Evolutionary conservation across 1,140 invertebrate species (phyloP).

Genomic region (Meloidogyne chitwoodi): DNA sequence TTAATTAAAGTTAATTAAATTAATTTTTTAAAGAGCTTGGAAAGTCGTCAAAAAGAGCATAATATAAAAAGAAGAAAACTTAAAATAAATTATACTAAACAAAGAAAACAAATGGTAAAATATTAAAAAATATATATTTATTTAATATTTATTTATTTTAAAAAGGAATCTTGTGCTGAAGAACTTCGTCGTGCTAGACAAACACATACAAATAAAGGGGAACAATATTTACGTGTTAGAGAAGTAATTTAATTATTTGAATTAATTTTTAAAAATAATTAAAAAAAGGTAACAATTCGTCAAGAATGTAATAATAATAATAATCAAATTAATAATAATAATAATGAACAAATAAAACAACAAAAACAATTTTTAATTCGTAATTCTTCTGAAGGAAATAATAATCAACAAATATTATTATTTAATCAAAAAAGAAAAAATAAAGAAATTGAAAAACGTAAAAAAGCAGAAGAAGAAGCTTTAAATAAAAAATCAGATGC

Average conservation of each 20-base stretch:
- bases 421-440: conserved; percentile 29
- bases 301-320: conserved; percentile 12
- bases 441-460: conserved; percentile 53
- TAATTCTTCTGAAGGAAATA: neutral
- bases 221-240: conserved; percentile 37
- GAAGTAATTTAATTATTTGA: neutral
- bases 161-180: conserved; percentile 36
- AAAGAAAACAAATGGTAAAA: conserved; percentile 38
- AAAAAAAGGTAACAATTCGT: neutral
- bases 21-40: conserved; percentile 35
- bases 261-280: too few relatives aligned
- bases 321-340: neutral
- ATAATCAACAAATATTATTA: conserved; percentile 4
- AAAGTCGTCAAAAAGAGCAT: conserved; percentile 50
- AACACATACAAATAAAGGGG: conserved; percentile 30
- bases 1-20: neutral
- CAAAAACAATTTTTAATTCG: neutral
- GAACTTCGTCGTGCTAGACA: conserved; percentile 38
- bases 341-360: neutral
- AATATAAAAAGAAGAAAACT: conserved; percentile 41
- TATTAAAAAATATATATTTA: neutral
- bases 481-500: conserved; percentile 48
- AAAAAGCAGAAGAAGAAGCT: conserved; percentile 51
- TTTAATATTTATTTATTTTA: neutral
- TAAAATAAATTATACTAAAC: conserved; percentile 43